Evolutionary conservation across 1,140 invertebrate genomes (phyloP).

Genomic region (Heliothis virescens): DNA sequence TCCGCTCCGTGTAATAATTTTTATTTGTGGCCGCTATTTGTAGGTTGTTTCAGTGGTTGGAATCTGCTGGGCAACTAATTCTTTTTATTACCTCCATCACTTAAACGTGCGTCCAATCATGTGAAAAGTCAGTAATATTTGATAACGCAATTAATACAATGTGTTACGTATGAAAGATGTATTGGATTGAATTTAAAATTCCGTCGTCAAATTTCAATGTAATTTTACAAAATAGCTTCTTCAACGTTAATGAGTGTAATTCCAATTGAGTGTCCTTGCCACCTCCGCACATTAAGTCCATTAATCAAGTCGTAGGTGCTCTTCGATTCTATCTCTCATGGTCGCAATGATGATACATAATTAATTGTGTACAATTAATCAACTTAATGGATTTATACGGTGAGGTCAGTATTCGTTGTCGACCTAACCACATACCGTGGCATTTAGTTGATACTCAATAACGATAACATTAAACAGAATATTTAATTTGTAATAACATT

Average conservation of each 20-base stretch:
- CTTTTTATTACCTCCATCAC: too few relatives aligned
- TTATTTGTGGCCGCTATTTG: not conserved
- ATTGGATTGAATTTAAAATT: not conserved
- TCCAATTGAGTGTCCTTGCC: constrained; percentile 24
- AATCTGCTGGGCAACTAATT: too few relatives aligned
- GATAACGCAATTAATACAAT: not conserved
- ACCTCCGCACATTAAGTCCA: constrained; percentile 16
- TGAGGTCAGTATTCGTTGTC: constrained; percentile 12
- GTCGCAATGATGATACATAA: constrained; percentile 27
- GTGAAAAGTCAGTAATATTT: too few relatives aligned
- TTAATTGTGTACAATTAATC: constrained; percentile 37
- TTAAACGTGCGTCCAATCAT: too few relatives aligned
- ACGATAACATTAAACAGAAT: constrained; percentile 19
- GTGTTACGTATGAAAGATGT: constrained; percentile 3
- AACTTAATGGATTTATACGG: constrained; percentile 25
- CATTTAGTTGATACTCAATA: not conserved
- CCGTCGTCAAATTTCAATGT: not conserved
- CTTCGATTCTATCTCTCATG: constrained; percentile 38
- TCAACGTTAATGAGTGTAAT: constrained; percentile 32
- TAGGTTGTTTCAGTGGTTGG: too few relatives aligned
- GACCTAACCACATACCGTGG: not conserved
- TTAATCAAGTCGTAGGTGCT: constrained; percentile 28
- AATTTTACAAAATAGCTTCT: not conserved
- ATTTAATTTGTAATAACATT: constrained; percentile 6
- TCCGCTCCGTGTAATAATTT: not conserved